Base-by-base conservation (phyloP, 2,888 invertebrate species). In the Muscina levida region DNA sequence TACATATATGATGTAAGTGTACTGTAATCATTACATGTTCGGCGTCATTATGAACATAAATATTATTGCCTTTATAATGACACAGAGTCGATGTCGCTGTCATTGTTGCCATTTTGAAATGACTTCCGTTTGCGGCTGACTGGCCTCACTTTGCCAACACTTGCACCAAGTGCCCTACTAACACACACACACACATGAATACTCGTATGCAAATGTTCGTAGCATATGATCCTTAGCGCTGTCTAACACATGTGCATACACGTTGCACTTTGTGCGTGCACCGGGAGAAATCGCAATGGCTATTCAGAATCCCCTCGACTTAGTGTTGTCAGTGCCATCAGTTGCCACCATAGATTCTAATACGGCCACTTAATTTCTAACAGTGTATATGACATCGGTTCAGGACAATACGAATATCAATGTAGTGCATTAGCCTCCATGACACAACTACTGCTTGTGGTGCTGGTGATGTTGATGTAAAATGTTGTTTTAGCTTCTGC, bases 71-170 rank as follows among this genome's bases (percentile, higher is more conserved):
- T 51, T 62, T 51, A 22, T 71, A 22, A 62, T 62, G 42, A 42
- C 59, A 59, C n/a, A n/a, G 57, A 65, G 39, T 56, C 65, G 72
- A 72, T 76, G 72, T 26, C 56, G 57, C 65, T 80, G 70, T 70
- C 77, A 73, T 66, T 80, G 80, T 77, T 72, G 68, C 56, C 72
- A 73, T 80, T 80, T 77, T 70, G 59, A 77, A 75, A 77, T 66
- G 53, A 71, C 66, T 73, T 80, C 73, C 73, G 79, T 76, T 79
- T 79, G 72, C 48, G 79, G 75, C 75, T 79, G 79, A 57, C 75
- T 76, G 72, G 79, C 56, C 67, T 67, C 72, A 72, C 62, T 72
- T 75, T 68, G 53, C 46, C 62, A 72, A 56, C 62, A 66, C 37
- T 68, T 71, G 66, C 62, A 68, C 53, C 39, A 68, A 17, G 53